Base-by-base conservation (phyloP, 2,113 vertebrate species). In the Cyanoderma ruficeps region DNA sequence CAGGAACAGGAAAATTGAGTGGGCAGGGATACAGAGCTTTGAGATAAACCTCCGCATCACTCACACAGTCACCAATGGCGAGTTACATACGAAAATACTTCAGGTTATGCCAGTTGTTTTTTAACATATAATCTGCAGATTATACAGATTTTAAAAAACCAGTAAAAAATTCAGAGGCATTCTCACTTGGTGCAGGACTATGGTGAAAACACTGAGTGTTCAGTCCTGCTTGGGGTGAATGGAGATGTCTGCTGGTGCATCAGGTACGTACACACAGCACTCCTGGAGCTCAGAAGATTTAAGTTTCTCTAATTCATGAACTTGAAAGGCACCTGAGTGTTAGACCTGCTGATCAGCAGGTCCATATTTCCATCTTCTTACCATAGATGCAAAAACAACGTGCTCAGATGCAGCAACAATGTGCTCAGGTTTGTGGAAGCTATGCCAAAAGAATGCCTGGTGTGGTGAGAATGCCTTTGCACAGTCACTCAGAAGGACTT, bases 401-500 rank as follows among this genome's bases (percentile, higher is more conserved):
- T 61, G 60, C 61, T 84, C 75, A 65, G 53, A 39, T 64, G 46
- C 37, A 82, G 41, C 82, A 86, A 33, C 6, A 33, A 37, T 2
- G 9, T n/a, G 64, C 61, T 82, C 70, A 63, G 42, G 28, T 85
- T 71, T 75, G 35, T 16, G 82, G 42, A 67, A 17, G 18, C 25
- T 31, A 22, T 17, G 35, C 21, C 78, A 56, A 39, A 88, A 82
- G 14, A 76, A 12, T 69, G 70, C 12, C n/a, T 46, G 22, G 35
- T 5, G 47, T 2, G 1, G n/a, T 15, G 27, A 24, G 30, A 24
- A 53, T 8, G 2, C 35, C 75, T 71, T 24, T 64, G 24, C 61
- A 46, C 0, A 0, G 47, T 10, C 52, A 46, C 27, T 55, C 42
- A 27, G 35, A 0, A 21, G 60, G 65, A 55, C 10, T 3, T 35